Evolutionary conservation across 1,140 invertebrate species (phyloP).

Genomic region (Hetaerina americana): DNA sequence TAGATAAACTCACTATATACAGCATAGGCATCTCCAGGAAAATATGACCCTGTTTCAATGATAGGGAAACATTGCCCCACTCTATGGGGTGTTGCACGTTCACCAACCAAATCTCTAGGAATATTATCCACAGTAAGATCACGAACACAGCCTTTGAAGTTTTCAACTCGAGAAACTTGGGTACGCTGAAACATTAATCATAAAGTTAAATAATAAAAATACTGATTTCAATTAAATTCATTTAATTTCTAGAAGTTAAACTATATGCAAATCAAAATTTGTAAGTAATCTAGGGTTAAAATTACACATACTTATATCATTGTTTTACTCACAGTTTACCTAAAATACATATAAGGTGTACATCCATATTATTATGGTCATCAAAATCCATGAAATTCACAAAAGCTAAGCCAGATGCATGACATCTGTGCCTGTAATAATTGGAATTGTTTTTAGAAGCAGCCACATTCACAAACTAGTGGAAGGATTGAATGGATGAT

Average conservation of each 20-base stretch:
- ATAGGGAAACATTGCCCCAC: conserved; percentile 78
- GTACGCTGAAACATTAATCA: conserved; percentile 5
- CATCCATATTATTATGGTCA: too few relatives aligned
- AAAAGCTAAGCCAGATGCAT: too few relatives aligned
- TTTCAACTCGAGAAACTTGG: conserved; percentile 50
- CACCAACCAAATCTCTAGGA: conserved; percentile 56
- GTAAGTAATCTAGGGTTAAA: too few relatives aligned
- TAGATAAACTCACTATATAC: conserved; percentile 52
- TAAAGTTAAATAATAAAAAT: not conserved
- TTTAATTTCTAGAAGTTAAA: not conserved
- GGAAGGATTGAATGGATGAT: too few relatives aligned
- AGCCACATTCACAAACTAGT: too few relatives aligned
- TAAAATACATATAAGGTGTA: too few relatives aligned
- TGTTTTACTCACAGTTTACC: too few relatives aligned
- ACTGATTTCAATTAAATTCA: not conserved
- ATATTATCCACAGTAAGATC: conserved; percentile 60
- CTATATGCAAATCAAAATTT: too few relatives aligned
- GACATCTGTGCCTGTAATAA: too few relatives aligned
- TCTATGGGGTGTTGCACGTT: conserved; percentile 46
- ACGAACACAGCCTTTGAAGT: conserved; percentile 71
- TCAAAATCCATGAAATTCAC: too few relatives aligned
- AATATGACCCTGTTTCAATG: conserved; percentile 75
- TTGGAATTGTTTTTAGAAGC: too few relatives aligned
- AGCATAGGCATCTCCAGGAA: conserved; percentile 68
- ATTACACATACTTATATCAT: too few relatives aligned